phyloP scores from a whole-genome alignment of 2,113 vertebrate species.

The Ceratotherium simum region DNA sequence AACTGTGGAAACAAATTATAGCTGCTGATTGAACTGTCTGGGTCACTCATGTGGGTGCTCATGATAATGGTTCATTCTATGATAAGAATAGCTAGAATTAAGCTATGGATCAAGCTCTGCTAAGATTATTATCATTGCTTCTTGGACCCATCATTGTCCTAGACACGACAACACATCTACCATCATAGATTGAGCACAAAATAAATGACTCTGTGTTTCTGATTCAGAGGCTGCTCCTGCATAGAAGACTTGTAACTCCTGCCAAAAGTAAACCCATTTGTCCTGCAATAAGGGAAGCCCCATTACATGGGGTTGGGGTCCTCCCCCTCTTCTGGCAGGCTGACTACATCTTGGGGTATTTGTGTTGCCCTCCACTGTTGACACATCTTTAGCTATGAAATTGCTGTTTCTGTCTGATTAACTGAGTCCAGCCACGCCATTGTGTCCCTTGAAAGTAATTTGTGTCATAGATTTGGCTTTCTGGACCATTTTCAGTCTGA shows the following conservation, averaged over 20 bases:
- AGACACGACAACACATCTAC: neutral
- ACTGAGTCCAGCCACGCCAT: neutral
- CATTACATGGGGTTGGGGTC: neutral
- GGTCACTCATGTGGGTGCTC: neutral
- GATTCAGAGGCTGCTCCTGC: neutral
- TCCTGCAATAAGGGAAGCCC: neutral
- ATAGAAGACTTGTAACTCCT: neutral
- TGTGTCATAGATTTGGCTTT: neutral
- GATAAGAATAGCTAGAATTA: neutral
- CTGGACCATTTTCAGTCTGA: neutral
- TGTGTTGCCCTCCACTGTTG: neutral
- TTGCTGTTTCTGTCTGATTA: neutral
- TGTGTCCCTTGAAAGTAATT: neutral
- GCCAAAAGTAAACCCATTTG: neutral
- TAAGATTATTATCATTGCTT: neutral
- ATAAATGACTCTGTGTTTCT: neutral
- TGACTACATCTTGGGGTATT: neutral
- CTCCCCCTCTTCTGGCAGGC: neutral
- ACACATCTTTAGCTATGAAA: neutral
- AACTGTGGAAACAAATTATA: neutral
- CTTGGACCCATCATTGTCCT: neutral
- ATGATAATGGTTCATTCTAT: neutral
- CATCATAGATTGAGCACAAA: neutral
- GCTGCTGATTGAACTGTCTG: neutral
- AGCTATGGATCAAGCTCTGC: neutral